Conservation (phyloP, 2,113 vertebrate genomes). For the Odontophorus gujanensis region DNA sequence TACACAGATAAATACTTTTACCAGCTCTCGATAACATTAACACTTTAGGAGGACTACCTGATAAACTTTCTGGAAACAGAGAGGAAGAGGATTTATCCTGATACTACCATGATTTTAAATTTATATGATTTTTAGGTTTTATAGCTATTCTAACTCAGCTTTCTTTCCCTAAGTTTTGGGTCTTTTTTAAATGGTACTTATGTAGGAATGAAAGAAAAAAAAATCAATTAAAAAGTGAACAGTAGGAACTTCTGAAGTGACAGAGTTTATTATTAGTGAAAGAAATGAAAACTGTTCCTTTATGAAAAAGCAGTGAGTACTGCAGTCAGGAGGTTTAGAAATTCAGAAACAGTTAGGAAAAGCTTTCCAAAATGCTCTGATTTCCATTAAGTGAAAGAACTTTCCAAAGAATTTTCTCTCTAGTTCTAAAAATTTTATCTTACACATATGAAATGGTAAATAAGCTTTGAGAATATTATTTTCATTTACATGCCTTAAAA, state of each 20-base stretch:
- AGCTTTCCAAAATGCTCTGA: not conserved
- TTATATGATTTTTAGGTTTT: not conserved
- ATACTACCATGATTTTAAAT: not conserved
- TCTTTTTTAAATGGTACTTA: not conserved
- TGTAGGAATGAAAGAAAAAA: not conserved
- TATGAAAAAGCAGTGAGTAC: not conserved
- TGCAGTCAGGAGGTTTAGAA: not conserved
- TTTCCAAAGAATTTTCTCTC: fast-evolving
- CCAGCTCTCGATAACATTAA: not conserved
- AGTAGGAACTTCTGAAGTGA: not conserved
- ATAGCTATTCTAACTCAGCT: not conserved
- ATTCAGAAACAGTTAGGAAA: not conserved
- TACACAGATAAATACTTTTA: not conserved
- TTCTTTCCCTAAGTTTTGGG: not conserved
- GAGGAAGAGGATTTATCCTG: not conserved
- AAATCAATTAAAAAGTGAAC: not conserved
- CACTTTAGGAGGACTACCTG: not conserved
- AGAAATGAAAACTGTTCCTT: not conserved
- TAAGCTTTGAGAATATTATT: not conserved
- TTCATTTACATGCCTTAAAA: not conserved
- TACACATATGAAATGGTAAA: not conserved
- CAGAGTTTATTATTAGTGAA: not conserved
- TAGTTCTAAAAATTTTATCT: not conserved
- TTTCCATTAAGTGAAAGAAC: not conserved
- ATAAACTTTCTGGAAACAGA: not conserved